A percentile compares a stretch with the other conserved stretches of the same genome.
phyloP scores from a whole-genome alignment of 2,888 invertebrate genomes.

The Pimpla rufipes region DNA sequence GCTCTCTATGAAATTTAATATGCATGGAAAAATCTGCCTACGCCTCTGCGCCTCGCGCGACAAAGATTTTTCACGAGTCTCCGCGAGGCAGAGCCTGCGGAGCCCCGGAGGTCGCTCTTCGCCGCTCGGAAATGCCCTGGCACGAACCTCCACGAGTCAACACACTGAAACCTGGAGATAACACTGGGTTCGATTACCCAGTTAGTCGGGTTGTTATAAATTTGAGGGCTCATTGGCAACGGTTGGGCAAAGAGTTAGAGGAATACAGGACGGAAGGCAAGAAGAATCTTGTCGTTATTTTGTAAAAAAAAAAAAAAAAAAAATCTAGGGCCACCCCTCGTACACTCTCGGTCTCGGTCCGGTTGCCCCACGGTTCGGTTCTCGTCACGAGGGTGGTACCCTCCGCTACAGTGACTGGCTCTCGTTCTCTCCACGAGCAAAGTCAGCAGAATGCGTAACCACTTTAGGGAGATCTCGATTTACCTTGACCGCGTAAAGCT shows the following conservation, averaged over 20 bases:
- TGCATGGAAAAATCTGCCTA: slow-evolving; percentile 44
- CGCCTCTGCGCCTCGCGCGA: slow-evolving; percentile 9
- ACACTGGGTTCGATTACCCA: too few relatives aligned
- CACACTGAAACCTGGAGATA: too few relatives aligned
- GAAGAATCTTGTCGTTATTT: too few relatives aligned
- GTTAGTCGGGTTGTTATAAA: too few relatives aligned
- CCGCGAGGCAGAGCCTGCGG: too few relatives aligned
- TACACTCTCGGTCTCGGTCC: neutral
- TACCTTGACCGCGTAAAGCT: slow-evolving; percentile 61
- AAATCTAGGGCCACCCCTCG: neutral
- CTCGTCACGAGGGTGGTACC: neutral
- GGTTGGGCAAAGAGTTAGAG: too few relatives aligned
- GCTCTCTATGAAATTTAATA: slow-evolving; percentile 25
- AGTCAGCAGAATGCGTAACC: slow-evolving; percentile 54
- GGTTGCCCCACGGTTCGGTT: neutral
- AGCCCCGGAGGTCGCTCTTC: too few relatives aligned
- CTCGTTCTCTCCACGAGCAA: slow-evolving; percentile 23
- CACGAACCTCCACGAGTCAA: too few relatives aligned
- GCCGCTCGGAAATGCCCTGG: too few relatives aligned
- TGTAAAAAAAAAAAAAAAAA: too few relatives aligned
- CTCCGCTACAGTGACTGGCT: neutral
- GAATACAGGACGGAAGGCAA: too few relatives aligned
- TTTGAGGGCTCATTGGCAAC: too few relatives aligned
- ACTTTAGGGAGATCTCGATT: slow-evolving; percentile 61
- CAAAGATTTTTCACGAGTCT: slow-evolving; percentile 1